Evolutionary conservation across 2,888 invertebrate genomes (phyloP).

Genomic region (Pardosa pseudoannulata): DNA sequence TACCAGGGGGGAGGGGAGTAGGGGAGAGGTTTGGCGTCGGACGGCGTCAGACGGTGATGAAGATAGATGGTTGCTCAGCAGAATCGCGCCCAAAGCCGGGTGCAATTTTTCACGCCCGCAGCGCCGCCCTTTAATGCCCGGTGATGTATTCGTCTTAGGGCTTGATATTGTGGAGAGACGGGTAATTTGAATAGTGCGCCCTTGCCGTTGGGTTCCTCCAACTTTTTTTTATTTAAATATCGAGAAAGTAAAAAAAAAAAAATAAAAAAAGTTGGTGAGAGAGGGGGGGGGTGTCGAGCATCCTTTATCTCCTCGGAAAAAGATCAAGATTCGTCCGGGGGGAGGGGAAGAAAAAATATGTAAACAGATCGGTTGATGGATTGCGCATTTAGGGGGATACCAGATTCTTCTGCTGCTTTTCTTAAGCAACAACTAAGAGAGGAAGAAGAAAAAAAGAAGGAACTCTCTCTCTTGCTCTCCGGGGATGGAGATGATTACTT

Average conservation of each 20-base stretch:
- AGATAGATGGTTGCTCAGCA: slow-evolving; percentile 59
- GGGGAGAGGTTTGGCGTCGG: slow-evolving; percentile 18
- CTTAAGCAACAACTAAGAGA: slow-evolving; percentile 29
- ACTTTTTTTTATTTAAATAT: slow-evolving; percentile 60
- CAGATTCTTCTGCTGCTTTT: slow-evolving; percentile 20
- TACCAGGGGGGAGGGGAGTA: not conserved
- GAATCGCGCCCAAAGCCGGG: slow-evolving; percentile 64
- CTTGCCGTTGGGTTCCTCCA: slow-evolving; percentile 5
- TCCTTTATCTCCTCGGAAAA: slow-evolving; percentile 59
- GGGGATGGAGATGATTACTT: slow-evolving; percentile 24
- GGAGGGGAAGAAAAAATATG: slow-evolving; percentile 55
- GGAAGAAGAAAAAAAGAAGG: too few relatives aligned
- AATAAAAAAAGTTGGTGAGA: slow-evolving; percentile 16
- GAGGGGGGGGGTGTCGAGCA: slow-evolving; percentile 19
- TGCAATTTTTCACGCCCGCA: slow-evolving; percentile 70
- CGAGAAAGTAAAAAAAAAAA: slow-evolving; percentile 25
- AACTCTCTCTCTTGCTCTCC: slow-evolving; percentile 16
- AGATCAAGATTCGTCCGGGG: slow-evolving; percentile 62
- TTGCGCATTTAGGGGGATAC: slow-evolving; percentile 69
- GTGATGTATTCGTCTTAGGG: slow-evolving; percentile 68
- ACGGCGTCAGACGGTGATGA: slow-evolving; percentile 67
- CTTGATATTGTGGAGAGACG: slow-evolving; percentile 62
- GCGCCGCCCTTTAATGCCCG: slow-evolving; percentile 68
- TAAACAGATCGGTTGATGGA: slow-evolving; percentile 71
- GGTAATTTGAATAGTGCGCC: slow-evolving; percentile 69